Conservation (phyloP, 2,797 vertebrate species). For the Anguilla megastoma region DNA sequence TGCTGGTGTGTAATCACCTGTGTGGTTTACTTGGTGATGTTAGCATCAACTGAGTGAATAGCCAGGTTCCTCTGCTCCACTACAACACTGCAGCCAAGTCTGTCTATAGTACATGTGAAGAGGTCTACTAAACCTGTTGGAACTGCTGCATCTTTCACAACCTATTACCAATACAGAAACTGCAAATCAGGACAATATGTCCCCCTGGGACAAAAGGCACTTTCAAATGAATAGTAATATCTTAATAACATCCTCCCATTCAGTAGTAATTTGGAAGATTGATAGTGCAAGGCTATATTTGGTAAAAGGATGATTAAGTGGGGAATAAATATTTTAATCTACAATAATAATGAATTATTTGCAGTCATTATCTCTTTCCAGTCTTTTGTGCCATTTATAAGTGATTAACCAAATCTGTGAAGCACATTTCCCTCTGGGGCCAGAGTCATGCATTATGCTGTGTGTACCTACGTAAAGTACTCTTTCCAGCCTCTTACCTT, state of each 20-base stretch:
- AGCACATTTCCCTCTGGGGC: neutral
- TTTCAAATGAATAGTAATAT: neutral
- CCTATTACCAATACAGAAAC: neutral
- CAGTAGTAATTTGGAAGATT: neutral
- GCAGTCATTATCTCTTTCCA: neutral
- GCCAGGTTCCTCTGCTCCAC: neutral
- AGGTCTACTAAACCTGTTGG: neutral
- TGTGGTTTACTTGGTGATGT: neutral
- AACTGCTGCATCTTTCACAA: neutral
- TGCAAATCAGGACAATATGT: neutral
- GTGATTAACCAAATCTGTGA: slow-evolving; percentile 3
- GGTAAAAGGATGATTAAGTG: slow-evolving; percentile 8
- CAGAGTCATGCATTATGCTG: neutral
- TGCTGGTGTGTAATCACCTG: slow-evolving; percentile 12
- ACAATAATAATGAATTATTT: slow-evolving; percentile 17
- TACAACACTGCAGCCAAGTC: neutral
- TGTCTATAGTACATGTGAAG: neutral
- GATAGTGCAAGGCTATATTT: slow-evolving; percentile 16
- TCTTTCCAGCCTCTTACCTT: neutral
- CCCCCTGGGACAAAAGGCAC: neutral
- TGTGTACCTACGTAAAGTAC: neutral
- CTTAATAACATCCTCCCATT: neutral
- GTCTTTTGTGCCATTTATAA: neutral
- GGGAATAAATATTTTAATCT: slow-evolving; percentile 23
- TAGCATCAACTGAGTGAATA: neutral